phyloP scores from a whole-genome alignment of 2,797 vertebrate genomes.

The Etheostoma nigrum region DNA sequence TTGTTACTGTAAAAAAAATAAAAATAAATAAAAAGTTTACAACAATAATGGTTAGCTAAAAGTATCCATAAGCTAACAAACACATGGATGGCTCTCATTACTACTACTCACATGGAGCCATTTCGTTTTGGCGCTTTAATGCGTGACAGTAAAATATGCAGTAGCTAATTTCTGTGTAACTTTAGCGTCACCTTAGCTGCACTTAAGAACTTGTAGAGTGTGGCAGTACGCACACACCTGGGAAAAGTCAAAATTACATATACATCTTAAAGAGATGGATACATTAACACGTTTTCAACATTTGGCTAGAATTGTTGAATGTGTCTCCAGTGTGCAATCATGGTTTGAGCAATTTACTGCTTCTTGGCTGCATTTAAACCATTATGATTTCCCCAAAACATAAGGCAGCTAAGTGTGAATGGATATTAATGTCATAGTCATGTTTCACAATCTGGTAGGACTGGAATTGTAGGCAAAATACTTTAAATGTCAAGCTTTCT shows the following conservation, averaged over 20 bases:
- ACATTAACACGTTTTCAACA: too few species aligned
- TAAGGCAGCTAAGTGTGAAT: background rate
- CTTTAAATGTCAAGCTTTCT: background rate
- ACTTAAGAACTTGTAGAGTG: too few species aligned
- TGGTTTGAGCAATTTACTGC: conserved; percentile 8
- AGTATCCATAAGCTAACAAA: too few species aligned
- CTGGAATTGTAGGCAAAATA: background rate
- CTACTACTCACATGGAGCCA: too few species aligned
- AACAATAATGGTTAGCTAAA: too few species aligned
- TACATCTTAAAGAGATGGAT: too few species aligned
- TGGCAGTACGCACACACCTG: background rate
- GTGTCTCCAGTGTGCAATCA: conserved; percentile 17
- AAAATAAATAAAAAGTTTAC: too few species aligned
- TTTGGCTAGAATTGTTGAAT: background rate
- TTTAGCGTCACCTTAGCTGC: background rate
- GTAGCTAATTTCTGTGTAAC: background rate
- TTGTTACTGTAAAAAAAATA: too few species aligned
- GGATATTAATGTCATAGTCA: background rate
- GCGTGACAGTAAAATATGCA: background rate
- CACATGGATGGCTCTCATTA: too few species aligned
- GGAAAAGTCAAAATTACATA: background rate
- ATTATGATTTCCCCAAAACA: background rate
- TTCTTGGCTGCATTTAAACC: background rate
- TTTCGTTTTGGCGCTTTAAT: background rate
- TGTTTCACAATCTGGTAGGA: background rate